Evolutionary conservation across 1,140 invertebrate genomes (phyloP).

Genomic region (Bathynomus jamesi): DNA sequence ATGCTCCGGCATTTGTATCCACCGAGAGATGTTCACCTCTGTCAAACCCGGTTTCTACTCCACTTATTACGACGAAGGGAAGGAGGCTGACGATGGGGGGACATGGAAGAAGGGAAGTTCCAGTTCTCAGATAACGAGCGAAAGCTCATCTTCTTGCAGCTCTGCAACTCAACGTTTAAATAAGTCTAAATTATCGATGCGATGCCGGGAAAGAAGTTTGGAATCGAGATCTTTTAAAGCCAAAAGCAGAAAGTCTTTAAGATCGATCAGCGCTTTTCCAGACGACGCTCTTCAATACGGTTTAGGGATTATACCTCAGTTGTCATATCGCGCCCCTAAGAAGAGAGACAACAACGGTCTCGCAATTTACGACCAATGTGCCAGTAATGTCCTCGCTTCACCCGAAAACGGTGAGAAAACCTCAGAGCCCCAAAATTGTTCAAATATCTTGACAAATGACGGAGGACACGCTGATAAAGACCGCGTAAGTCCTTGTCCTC

Average conservation of each 20-base stretch:
- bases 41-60: conserved; percentile 27
- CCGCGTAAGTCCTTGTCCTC: too few species aligned
- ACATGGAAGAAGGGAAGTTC: conserved; percentile 2
- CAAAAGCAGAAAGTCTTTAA: conserved; percentile 22
- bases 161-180: conserved; percentile 4
- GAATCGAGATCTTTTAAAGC: conserved; percentile 22
- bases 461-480: too few species aligned
- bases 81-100: neutral
- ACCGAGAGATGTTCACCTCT: conserved; percentile 28
- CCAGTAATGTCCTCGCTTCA: too few species aligned
- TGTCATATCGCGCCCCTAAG: too few species aligned
- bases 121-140: conserved; percentile 8
- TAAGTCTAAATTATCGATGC: neutral
- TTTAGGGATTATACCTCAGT: conserved; percentile 25
- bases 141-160: conserved; percentile 8
- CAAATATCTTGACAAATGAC: too few species aligned
- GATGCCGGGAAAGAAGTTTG: neutral
- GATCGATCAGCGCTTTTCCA: conserved; percentile 27
- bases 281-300: conserved; percentile 16
- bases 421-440: too few species aligned
- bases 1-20: conserved; percentile 26
- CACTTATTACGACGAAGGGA: conserved; percentile 14
- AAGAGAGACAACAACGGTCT: too few species aligned
- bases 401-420: too few species aligned
- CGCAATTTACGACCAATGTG: too few species aligned